Base-by-base conservation (phyloP, 2,113 vertebrate species). In the Pelecanus crispus region DNA sequence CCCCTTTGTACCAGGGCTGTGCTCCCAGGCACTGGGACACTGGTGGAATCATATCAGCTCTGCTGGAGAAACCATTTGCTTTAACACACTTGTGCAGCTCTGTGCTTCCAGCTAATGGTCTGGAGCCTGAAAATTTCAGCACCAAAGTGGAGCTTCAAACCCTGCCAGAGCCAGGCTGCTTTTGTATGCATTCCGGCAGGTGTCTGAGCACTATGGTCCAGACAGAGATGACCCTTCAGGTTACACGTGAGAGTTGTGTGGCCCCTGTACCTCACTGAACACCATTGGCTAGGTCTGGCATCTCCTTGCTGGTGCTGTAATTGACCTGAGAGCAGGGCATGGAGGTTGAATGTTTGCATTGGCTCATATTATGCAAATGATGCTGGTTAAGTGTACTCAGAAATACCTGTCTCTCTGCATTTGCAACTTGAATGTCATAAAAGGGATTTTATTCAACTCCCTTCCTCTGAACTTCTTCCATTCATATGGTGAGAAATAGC, bases 1-100 rank as follows among this genome's bases (percentile, higher is more conserved):
- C 17, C 5, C 5, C 10, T 52, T 58, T 3, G 2, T 15, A 20
- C 7, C 16, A 49, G 20, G 17, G 42, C 17, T 2, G 0, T 20
- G 18, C 8, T 84, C 7, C 36, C 17, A 47, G 26, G 32, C 9
- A 1, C 19, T 31, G 13, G 44, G 17, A 65, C n/a, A 42, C 24
- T 14, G 44, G 16, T 20, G 20, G 29, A 15, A 34, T 44, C 26
- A 20, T 16, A 61, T 14, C 11, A 68, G 2, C 28, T 72, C 49
- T 77, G 24, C 24, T 34, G 20, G 26, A 66, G 49, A 45, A 75
- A 47, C 11, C 5, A 17, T 52, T 53, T 86, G 13, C 5, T 58
- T 56, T 32, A 52, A 53, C 5, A 32, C 3, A 8, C 3, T 55
- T 61, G 21, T 14, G 34, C 21, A 65, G 34, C 3, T 20, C 9